Evolutionary conservation across 35 echinoderm and acorn worm species (phyloP), one percentile per base, ranked within the genome.

Genomic region (Amphiura filiformis): DNA sequence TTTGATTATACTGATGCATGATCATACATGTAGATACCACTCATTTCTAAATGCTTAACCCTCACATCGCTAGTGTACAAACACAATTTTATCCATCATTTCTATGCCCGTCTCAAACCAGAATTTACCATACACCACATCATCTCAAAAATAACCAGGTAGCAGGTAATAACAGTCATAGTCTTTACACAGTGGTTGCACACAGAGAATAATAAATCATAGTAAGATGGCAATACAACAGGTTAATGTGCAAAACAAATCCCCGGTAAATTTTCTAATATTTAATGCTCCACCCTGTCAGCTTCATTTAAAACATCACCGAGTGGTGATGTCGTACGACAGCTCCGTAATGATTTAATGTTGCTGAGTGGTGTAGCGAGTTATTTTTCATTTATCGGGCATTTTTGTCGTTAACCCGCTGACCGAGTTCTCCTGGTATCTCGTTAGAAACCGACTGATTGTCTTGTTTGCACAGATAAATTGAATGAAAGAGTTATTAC

Each of bases 361-460:
- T 70, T 70, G 61, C 61, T 70, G 61, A 70, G 61, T 70, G 61
- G 17, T 70, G 61, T 26, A 70, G 61, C 61, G 61, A 70, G 61
- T 70, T 70, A 70, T 70, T 70, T 70, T 70, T 70, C 61, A 70
- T 70, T 70, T 70, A 70, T 70, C 61, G 61, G 61, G 61, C 61
- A 70, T 70, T 70, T 70, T 70, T 70, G 61, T 70, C 26, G 61
- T 70, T 70, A 70, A 70, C 61, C 61, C 61, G 61, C 61, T 70
- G 61, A 70, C 61, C 61, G 61, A 70, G 61, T 70, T 70, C 26
- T 70, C 61, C 61, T 70, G 61, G 61, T 70, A 70, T 70, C 61
- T 70, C 61, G 61, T 70, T 70, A 70, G 61, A 70, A 52, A 30
- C 61, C 61, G 28, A n/a, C 61, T 70, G 61, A 70, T 70, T 70